These are phyloP conservation scores for Drosophila athabasca DNA, from an alignment of 1,140 invertebrate genomes.

Conservation along the genomic window DNA sequence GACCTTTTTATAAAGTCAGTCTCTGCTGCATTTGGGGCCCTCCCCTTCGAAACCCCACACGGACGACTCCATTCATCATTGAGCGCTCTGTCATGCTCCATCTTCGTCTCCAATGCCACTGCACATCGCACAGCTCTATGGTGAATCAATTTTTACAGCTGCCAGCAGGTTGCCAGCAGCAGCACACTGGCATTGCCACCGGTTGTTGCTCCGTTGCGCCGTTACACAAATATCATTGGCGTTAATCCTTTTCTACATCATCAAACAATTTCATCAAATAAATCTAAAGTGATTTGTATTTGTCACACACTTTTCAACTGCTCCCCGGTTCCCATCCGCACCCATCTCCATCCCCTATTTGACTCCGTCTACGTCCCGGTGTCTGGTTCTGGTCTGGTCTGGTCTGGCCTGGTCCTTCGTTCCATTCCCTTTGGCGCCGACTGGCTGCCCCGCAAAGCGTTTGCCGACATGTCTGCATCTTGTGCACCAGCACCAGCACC, in stretches of 20 bases:
- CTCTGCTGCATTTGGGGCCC: background rate
- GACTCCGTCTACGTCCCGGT: background rate
- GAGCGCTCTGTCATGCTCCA: conserved; percentile 58
- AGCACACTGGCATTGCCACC: no score
- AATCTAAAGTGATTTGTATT: conserved; percentile 80
- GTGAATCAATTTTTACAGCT: conserved; percentile 58
- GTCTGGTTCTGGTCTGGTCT: conserved; percentile 5
- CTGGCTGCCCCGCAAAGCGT: conserved; percentile 5
- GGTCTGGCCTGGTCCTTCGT: conserved; percentile 16
- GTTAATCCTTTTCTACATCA: conserved; percentile 80
- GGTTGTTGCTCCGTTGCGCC: conserved; percentile 2
- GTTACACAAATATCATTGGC: conserved; percentile 74
- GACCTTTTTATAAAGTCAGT: conserved; percentile 41
- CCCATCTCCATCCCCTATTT: background rate
- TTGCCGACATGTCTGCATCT: conserved; percentile 59
- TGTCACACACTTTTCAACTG: conserved; percentile 77
- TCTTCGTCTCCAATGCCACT: conserved; percentile 36
- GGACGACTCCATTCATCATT: conserved; percentile 50
- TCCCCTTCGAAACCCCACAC: background rate
- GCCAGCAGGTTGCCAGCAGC: background rate
- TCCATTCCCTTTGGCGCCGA: conserved; percentile 33
- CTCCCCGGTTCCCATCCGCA: conserved; percentile 7
- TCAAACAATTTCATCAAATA: conserved; percentile 80
- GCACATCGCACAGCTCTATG: conserved; percentile 24
- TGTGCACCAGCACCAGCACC: conserved; percentile 11